Evolutionary conservation across 2,797 vertebrate genomes (phyloP).

Genomic region (Hyperoplus immaculatus): DNA sequence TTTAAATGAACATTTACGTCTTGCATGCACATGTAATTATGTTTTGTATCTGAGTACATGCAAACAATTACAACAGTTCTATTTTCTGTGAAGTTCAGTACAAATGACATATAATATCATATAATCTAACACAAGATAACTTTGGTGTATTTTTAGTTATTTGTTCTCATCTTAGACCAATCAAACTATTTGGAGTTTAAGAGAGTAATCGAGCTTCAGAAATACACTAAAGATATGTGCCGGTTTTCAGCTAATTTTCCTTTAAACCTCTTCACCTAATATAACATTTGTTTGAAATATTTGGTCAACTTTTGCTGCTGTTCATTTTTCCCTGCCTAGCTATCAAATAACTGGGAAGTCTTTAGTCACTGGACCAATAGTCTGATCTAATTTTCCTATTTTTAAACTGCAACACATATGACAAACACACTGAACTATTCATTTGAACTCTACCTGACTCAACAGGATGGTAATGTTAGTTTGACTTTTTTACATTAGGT

Average conservation of each 20-base stretch:
- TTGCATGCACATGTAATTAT: neutral
- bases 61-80: neutral
- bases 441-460: neutral
- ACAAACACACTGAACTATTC: neutral
- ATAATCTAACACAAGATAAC: too few species aligned
- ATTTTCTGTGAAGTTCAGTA: conserved; percentile 4
- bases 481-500: neutral
- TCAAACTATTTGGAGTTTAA: neutral
- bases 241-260: neutral
- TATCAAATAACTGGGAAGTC: neutral
- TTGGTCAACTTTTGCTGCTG: neutral
- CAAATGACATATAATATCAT: too few species aligned
- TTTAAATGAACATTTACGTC: neutral
- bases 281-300: neutral
- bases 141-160: too few species aligned
- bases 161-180: neutral
- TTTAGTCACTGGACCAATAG: neutral
- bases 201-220: neutral
- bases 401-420: neutral
- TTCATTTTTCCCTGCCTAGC: neutral
- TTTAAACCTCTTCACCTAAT: neutral
- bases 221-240: neutral
- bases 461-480: neutral
- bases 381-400: too few species aligned
- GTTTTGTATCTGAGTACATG: neutral